phyloP scores from a whole-genome alignment of 2,888 invertebrate genomes.

The Gymnocheta viridis region DNA sequence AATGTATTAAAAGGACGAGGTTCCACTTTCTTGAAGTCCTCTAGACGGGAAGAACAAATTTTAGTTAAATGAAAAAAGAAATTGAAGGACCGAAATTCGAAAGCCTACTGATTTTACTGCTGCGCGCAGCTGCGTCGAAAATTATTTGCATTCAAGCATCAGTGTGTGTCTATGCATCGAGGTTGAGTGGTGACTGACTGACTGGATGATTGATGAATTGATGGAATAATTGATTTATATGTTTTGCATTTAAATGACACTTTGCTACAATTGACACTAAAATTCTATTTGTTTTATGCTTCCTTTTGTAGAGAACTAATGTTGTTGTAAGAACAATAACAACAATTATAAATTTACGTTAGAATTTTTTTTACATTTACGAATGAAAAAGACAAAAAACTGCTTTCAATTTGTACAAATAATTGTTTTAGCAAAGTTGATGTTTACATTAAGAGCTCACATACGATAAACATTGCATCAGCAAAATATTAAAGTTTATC shows the following conservation, averaged over 20 bases:
- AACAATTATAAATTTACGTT: conserved; percentile 14
- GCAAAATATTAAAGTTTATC: too few species aligned
- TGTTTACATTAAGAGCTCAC: neutral
- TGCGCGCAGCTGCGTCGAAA: too few species aligned
- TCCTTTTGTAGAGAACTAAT: neutral
- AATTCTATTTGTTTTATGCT: conserved; percentile 22
- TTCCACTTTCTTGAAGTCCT: too few species aligned
- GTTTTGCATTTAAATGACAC: conserved; percentile 62
- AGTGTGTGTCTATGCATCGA: neutral
- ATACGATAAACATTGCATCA: neutral
- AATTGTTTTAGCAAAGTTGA: neutral
- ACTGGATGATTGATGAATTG: conserved; percentile 58
- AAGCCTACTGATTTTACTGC: too few species aligned
- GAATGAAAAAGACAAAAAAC: neutral
- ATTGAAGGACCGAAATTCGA: too few species aligned
- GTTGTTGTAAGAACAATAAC: conserved; percentile 8
- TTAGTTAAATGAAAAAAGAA: too few species aligned
- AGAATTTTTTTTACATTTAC: neutral
- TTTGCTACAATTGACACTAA: conserved; percentile 43
- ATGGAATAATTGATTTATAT: conserved; percentile 66
- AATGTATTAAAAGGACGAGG: too few species aligned
- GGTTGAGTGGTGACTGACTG: conserved; percentile 54
- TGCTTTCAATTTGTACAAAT: neutral
- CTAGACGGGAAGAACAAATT: too few species aligned
- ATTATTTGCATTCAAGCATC: neutral